Conservation (phyloP, 2,797 vertebrate genomes). For the Masticophis lateralis region DNA sequence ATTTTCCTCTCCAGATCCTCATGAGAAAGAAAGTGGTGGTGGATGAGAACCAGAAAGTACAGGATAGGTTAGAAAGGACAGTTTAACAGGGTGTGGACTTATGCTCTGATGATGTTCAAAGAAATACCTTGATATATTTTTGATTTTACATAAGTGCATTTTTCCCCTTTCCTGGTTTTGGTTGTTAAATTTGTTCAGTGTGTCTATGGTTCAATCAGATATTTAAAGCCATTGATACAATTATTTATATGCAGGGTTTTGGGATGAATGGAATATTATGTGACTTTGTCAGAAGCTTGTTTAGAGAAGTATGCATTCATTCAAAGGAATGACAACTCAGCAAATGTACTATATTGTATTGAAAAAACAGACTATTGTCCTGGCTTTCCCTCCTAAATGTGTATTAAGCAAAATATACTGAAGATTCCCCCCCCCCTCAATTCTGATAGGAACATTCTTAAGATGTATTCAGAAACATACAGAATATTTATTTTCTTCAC, state of each 20-base stretch:
- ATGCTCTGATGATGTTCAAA: neutral
- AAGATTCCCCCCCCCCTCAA: neutral
- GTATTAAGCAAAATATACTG: neutral
- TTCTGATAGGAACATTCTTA: neutral
- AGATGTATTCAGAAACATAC: neutral
- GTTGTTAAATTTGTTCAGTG: neutral
- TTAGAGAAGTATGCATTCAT: neutral
- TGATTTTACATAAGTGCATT: neutral
- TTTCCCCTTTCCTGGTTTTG: neutral
- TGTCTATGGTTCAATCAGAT: slow-evolving; percentile 1
- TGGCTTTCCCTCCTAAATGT: neutral
- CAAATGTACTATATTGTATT: neutral
- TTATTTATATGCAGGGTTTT: neutral
- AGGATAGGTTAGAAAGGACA: neutral
- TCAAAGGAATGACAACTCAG: neutral
- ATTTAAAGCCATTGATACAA: neutral
- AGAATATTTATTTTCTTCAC: neutral
- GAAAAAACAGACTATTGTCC: neutral
- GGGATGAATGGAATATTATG: neutral
- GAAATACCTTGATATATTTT: neutral
- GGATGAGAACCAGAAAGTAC: neutral
- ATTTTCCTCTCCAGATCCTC: neutral
- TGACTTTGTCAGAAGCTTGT: neutral
- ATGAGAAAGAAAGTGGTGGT: neutral
- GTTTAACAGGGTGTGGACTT: neutral